Percentiles rank a stretch among this genome's conserved stretches.
Conservation (phyloP, 1,140 invertebrate species). For the Lepidurus arcticus region DNA sequence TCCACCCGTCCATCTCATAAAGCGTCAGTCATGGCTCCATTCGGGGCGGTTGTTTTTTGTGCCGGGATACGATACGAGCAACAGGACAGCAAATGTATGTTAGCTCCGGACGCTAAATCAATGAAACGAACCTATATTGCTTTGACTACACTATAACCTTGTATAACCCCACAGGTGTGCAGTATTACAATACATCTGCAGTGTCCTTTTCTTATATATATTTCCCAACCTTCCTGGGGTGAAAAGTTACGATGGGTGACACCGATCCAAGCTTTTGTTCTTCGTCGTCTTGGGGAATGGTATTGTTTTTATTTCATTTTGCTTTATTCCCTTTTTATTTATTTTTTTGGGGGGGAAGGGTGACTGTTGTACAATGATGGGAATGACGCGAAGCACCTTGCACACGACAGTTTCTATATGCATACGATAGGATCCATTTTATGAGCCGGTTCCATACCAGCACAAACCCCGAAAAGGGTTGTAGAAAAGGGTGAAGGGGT, state of each 20-base stretch:
- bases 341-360: too few relatives aligned
- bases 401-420: background rate
- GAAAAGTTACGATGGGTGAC: background rate
- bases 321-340: background rate
- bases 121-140: background rate
- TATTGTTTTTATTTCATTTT: background rate
- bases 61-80: background rate
- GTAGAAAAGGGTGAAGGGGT: background rate
- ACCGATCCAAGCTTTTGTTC: conserved; percentile 15
- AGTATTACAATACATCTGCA: background rate
- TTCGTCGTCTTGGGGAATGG: background rate
- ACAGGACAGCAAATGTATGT: background rate
- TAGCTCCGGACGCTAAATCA: background rate
- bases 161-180: background rate
- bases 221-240: too few relatives aligned
- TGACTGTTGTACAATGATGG: background rate
- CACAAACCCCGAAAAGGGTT: background rate
- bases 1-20: background rate
- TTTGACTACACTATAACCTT: background rate
- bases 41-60: background rate
- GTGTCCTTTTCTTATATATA: too few relatives aligned
- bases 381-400: conserved; percentile 15
- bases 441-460: background rate
- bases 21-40: background rate
- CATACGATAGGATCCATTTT: background rate